Base-by-base conservation (phyloP, 2,888 invertebrate genomes). In the Caenorhabditis uteleia region DNA sequence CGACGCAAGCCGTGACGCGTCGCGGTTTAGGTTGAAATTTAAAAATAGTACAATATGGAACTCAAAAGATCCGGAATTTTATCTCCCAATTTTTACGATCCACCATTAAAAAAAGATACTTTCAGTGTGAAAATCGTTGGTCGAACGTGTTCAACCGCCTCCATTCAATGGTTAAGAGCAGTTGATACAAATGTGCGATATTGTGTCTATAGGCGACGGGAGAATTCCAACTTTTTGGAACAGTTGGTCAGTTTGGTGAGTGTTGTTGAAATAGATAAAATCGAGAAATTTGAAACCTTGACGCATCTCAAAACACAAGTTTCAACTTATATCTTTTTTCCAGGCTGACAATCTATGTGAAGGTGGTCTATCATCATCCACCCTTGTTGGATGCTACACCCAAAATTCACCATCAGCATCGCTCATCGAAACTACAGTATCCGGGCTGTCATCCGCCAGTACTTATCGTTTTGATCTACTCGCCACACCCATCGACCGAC, bases 401-500 rank as follows among this genome's bases (percentile, higher is more conserved):
- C 75, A 70, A 20, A 8, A 12, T 4, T 25, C 21, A 2, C 27
- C 43, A 18, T 10, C 18, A 12, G 34, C 33, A 39, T 36, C 53
- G 8, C 16, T 77, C 5, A 71, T 77, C 43, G 71, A 76, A 53
- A 76, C 74, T n/a, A 66, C 68, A 7, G 58, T 77, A 21, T 31
- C 45, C 18, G 58, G 54, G 16, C 68, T 77, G 21, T 34, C 55
- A 12, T 61, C 76, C 8, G 46, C 60, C 18, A 55, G 68, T 36
- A 76, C 77, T 7, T 75, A 75, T 49, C 61, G 73, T 20, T 61
- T 73, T 20, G 73, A 74, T 44, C 67, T 74, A 10, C 67, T 75
- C 14, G 75, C 75, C 7, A 70, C 62, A 14, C 76, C 74, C 2
- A 29, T 70, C 18, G 44, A 62, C 20, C 57, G 73, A 23, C 47